Percentiles rank a stretch among this genome's conserved stretches.
These are phyloP conservation scores for Drosophila orena DNA, from an alignment of 1,140 invertebrate species.

Conservation along the genomic window DNA sequence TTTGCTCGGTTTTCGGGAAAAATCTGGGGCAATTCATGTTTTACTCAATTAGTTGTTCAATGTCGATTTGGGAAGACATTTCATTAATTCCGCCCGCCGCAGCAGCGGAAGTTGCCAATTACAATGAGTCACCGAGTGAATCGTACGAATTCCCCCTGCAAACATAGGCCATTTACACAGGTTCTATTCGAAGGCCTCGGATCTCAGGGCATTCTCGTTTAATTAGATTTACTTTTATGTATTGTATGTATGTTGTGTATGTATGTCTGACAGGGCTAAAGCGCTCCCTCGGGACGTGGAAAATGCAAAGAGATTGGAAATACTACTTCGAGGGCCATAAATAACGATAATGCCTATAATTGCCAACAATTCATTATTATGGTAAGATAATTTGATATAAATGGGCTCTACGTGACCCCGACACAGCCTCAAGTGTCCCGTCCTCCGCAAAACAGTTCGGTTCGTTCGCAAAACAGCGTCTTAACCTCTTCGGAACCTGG, in stretches of 20 bases:
- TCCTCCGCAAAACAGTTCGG: background rate
- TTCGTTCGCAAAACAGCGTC: background rate
- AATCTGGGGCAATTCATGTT: constrained; percentile 45
- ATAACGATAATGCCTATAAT: constrained; percentile 85
- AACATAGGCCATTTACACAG: background rate
- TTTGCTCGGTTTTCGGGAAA: constrained; percentile 12
- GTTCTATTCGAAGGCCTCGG: constrained; percentile 22
- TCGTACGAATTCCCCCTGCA: constrained; percentile 11
- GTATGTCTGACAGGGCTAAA: constrained; percentile 27
- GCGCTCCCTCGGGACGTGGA: constrained; percentile 9
- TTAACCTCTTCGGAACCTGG: constrained; percentile 12
- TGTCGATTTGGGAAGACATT: constrained; percentile 50
- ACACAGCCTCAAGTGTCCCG: constrained; percentile 33
- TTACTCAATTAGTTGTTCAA: constrained; percentile 49
- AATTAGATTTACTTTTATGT: constrained; percentile 76
- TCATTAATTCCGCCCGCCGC: constrained; percentile 40
- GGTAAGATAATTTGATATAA: constrained; percentile 84
- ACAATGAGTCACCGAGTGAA: constrained; percentile 22
- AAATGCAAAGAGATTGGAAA: constrained; percentile 60
- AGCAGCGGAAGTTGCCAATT: constrained; percentile 67
- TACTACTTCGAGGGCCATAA: constrained; percentile 77
- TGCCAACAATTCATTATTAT: constrained; percentile 84
- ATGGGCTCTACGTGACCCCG: constrained; percentile 83
- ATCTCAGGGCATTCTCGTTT: constrained; percentile 67
- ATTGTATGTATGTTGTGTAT: too few species aligned